Base-by-base conservation (phyloP, 2,888 invertebrate genomes). In the Caenorhabditis zanzibari region DNA sequence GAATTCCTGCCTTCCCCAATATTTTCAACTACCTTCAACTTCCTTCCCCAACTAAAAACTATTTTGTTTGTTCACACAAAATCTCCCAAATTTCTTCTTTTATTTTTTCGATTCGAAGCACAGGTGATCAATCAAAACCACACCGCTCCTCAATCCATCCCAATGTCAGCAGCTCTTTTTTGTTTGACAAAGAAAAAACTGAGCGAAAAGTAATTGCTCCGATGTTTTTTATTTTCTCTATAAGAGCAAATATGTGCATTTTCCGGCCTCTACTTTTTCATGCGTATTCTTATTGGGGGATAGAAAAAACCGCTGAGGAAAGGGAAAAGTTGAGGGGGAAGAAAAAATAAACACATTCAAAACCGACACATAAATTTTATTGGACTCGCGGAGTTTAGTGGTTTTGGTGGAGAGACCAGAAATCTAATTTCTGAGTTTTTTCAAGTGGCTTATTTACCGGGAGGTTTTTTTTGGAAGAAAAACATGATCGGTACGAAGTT, bases 91-190 rank as follows among this genome's bases (percentile, higher is more conserved):
- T 59, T 7, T 58, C 26, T 47, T 59, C 41, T 16, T 14, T 28
- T 26, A 22, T 26, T 26, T 24, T 54, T 14, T 54, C 54, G 16
- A 54, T 26, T 26, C 24, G 14, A 24, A 41, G 69, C 24, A 35
- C 79, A 79, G 79, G 79, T 79, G 79, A 79, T 79, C 71, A 79
- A 79, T 79, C 79, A 79, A 79, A 79, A 79, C 71, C 79, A 71
- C 79, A 71, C 79, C 71, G 77, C 19, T 7, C 4, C 44, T 16
- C n/a, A 5, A n/a, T 56, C 35, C 24, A 44, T 58, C 32, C n/a
- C 19, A 44, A 19, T 47, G 16, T 49, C n/a, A 58, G 47, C 49
- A 47, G 52, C 54, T 49, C 49, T 38, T 56, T 35, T 22, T 58
- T 61, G 32, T 44, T 28, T 44, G 56, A 47, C 19, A 47, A 19